phyloP scores from a whole-genome alignment of 2,113 vertebrate genomes.

The Thamnaconus septentrionalis region DNA sequence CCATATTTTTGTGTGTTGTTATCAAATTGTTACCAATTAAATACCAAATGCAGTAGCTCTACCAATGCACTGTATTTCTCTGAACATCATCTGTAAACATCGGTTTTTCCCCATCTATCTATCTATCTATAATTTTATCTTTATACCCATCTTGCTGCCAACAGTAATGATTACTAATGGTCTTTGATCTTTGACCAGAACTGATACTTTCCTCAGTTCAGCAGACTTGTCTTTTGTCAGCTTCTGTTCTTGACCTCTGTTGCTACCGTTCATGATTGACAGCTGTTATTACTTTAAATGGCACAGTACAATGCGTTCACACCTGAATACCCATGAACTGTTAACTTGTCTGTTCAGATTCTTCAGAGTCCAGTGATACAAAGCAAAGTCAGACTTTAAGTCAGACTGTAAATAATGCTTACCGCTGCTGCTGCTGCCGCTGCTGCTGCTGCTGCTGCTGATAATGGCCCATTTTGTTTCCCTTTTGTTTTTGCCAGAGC shows the following conservation, averaged over 20 bases:
- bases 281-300: conserved; percentile 11
- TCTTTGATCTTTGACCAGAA: neutral
- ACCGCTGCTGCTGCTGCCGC: neutral
- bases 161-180: neutral
- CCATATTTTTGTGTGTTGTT: no score
- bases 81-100: no score
- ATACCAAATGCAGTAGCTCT: no score
- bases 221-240: conserved; percentile 6
- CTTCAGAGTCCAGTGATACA: neutral
- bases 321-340: conserved; percentile 7
- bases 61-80: no score
- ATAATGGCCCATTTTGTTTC: neutral
- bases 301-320: neutral
- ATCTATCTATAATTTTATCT: no score
- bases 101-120: no score
- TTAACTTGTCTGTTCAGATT: conserved; percentile 58
- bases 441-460: conserved; percentile 1
- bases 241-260: neutral
- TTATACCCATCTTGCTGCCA: no score
- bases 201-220: conserved; percentile 1
- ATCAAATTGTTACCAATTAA: no score
- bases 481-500: conserved; percentile 68
- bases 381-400: neutral
- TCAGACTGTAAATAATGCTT: neutral
- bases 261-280: conserved; percentile 8